Percentiles rank a stretch among this genome's conserved stretches.
These are phyloP conservation scores for Threskiornis aethiopicus DNA, from an alignment of 2,797 vertebrate genomes.

Conservation along the genomic window DNA sequence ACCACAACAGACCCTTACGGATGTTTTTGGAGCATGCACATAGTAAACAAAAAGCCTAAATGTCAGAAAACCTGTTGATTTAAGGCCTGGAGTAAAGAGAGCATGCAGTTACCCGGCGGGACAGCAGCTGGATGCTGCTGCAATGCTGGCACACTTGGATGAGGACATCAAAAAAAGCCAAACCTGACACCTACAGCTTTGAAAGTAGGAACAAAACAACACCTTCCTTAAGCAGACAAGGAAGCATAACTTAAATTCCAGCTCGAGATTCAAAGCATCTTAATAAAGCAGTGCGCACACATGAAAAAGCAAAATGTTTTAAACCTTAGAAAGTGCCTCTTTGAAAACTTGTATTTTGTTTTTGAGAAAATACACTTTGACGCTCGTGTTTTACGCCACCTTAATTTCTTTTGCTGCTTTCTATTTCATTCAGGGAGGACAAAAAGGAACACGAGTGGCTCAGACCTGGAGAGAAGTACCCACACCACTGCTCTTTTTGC, in stretches of 20 bases:
- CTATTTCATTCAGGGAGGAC: neutral
- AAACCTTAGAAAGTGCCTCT: neutral
- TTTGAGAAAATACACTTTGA: neutral
- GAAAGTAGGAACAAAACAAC: conserved; percentile 41
- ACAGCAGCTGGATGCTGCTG: neutral
- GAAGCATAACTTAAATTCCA: neutral
- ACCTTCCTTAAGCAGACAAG: neutral
- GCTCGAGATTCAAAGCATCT: neutral
- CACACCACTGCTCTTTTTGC: accelerated
- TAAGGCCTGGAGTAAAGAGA: neutral
- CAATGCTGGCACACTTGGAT: neutral
- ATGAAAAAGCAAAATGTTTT: neutral
- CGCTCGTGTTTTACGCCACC: neutral
- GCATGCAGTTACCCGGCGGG: accelerated
- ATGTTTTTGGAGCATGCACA: neutral
- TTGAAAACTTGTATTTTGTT: neutral
- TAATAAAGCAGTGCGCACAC: neutral
- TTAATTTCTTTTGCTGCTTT: neutral
- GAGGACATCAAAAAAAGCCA: conserved; percentile 31
- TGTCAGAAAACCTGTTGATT: neutral
- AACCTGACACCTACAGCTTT: conserved; percentile 6
- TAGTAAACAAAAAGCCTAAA: neutral
- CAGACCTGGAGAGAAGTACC: neutral
- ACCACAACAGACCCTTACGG: neutral
- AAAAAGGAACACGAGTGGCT: neutral